Evolutionary conservation across 2,797 vertebrate species (phyloP).

Genomic region (Pampus argenteus): DNA sequence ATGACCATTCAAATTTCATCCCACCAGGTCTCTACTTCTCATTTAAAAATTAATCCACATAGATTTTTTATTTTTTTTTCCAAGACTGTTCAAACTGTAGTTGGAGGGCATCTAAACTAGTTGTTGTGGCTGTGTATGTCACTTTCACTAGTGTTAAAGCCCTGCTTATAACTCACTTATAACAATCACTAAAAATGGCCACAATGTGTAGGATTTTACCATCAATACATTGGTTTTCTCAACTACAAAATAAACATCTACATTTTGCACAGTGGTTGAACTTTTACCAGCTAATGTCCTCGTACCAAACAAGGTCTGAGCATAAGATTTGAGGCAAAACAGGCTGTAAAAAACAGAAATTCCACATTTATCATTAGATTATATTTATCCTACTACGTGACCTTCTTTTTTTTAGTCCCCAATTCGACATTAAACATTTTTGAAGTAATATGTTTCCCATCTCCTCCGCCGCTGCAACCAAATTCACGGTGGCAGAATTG

Average conservation of each 20-base stretch:
- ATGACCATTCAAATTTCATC: neutral
- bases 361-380: constrained; percentile 8
- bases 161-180: neutral
- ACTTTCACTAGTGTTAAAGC: neutral
- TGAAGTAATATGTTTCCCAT: constrained; percentile 12
- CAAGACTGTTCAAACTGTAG: neutral
- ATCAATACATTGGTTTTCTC: neutral
- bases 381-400: constrained; percentile 28
- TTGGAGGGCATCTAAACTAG: neutral
- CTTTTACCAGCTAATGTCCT: neutral
- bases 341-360: constrained; percentile 4
- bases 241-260: neutral
- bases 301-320: neutral
- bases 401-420: constrained; percentile 12
- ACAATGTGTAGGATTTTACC: neutral
- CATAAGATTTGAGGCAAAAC: neutral
- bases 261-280: neutral
- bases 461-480: constrained; percentile 2
- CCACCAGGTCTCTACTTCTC: neutral
- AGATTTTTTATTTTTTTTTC: constrained; percentile 2
- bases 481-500: neutral
- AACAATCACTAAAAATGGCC: neutral
- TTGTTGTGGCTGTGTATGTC: neutral
- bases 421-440: constrained; percentile 34
- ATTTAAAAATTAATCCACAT: neutral